Conservation (phyloP, 2,888 invertebrate genomes). For the Polymixis flavicincta region DNA sequence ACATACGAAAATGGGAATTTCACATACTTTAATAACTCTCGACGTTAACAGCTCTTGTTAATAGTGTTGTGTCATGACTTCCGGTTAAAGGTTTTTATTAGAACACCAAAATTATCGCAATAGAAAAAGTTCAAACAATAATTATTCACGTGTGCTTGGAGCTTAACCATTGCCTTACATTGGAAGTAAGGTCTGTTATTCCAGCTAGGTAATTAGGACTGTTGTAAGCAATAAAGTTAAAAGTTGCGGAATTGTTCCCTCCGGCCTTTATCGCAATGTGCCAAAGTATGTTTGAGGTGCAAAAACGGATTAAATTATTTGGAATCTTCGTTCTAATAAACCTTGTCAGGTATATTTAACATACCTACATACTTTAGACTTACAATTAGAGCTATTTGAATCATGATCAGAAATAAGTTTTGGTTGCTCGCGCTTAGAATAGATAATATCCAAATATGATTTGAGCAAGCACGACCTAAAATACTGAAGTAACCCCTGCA, state of each 20-base stretch:
- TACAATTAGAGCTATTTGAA: not conserved
- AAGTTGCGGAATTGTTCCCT: conserved; percentile 73
- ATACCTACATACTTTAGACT: not conserved
- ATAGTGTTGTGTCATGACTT: conserved; percentile 63
- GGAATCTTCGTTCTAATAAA: conserved; percentile 34
- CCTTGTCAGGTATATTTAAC: conserved; percentile 2
- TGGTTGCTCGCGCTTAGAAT: not conserved
- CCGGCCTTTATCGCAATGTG: conserved; percentile 66
- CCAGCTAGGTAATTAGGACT: conserved; percentile 70
- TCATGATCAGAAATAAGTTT: not conserved
- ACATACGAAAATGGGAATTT: conserved; percentile 75
- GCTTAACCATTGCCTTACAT: conserved; percentile 60
- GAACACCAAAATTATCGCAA: conserved; percentile 9
- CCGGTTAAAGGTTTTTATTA: conserved; percentile 25
- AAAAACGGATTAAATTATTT: conserved; percentile 59
- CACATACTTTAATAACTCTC: conserved; percentile 72
- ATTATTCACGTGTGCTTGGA: conserved; percentile 53
- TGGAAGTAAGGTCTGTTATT: conserved; percentile 66
- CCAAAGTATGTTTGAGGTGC: conserved; percentile 62
- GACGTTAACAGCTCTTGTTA: conserved; percentile 60
- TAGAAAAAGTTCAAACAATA: conserved; percentile 35
- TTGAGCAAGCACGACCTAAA: not conserved
- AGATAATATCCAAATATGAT: not conserved
- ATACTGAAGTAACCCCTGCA: not conserved
- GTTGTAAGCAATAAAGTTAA: conserved; percentile 74